Evolutionary conservation across 1,140 invertebrate species (phyloP).

Genomic region (Nasonia giraulti): DNA sequence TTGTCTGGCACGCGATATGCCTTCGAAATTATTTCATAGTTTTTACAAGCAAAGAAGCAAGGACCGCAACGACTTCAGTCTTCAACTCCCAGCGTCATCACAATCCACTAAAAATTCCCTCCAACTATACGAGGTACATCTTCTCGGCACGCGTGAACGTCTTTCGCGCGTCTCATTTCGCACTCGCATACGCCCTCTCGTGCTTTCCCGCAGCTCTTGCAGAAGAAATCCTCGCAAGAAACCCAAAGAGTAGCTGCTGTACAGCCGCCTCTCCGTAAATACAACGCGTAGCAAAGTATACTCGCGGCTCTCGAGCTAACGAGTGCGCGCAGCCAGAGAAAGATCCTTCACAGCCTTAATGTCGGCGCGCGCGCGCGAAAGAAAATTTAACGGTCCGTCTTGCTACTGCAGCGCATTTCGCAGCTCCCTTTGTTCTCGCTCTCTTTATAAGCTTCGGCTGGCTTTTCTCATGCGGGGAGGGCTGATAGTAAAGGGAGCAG

Average conservation of each 20-base stretch:
- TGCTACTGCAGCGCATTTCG: neutral
- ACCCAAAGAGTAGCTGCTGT: too few species aligned
- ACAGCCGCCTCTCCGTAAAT: neutral
- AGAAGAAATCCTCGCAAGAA: neutral
- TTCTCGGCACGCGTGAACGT: neutral
- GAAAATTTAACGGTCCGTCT: neutral
- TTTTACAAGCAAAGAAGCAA: too few species aligned
- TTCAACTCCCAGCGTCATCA: too few species aligned
- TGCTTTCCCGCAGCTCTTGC: neutral
- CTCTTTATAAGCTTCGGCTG: neutral
- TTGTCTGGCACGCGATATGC: too few species aligned
- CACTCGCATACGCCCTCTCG: neutral
- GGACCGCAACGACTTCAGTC: too few species aligned
- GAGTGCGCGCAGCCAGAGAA: neutral
- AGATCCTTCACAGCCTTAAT: neutral
- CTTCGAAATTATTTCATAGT: too few species aligned
- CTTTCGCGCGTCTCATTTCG: neutral
- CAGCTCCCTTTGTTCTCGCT: neutral
- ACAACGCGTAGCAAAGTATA: neutral
- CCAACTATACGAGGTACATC: neutral
- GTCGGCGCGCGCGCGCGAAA: constrained; percentile 2
- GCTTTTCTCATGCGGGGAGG: neutral
- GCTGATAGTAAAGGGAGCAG: neutral
- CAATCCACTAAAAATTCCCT: too few species aligned
- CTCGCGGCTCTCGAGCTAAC: neutral